Base-by-base conservation (phyloP, 2,888 invertebrate species). In the Eristalis intricaria region DNA sequence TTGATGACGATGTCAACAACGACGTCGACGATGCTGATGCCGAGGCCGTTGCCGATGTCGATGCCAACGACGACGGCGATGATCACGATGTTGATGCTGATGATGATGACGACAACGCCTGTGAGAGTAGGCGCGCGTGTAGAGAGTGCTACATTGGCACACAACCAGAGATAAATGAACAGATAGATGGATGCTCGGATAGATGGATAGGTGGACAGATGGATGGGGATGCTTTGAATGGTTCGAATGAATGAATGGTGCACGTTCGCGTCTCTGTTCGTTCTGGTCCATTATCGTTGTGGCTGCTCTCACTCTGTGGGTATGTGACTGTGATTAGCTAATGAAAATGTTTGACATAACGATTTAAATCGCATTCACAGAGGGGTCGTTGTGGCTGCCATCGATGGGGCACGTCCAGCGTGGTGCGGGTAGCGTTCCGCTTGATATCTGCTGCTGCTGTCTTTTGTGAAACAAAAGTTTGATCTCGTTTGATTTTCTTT, bases 1-100 rank as follows among this genome's bases (percentile, higher is more conserved):
- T 78, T 88, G 84, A 89, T 89, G 90, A 89, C 89, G 90, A 86
- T 89, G 81, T 85, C 89, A 77, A 77, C 68, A 69, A 71, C 56
- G 50, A 10, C 56, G 58, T 19, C 73, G 65, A 64, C 19, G 61
- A 65, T 26, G 68, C 43, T 83, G 69, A 66, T 61, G 74, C 74
- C 79, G 58, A 77, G 75, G 83, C 83, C 88, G 13, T 89, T 88
- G 90, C 86, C 89, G 64, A 81, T 61, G 82, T 43, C 68, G 84
- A 50, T 26, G 8, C 7, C 43, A 7, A 69, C 89, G 89, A 89
- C 88, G 89, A 87, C 88, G 79, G 84, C 88, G 74, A 78, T 68
- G 70, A 73, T 50, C 38, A 11, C 19, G 13, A n/a, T 68, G 61
- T 43, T 13, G 61, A 70, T 26, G 74, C 50, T 83, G 69, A 74